A percentile compares a stretch with the other conserved stretches of the same genome.
These are phyloP conservation scores for Hemicrepidius hirtus DNA, from an alignment of 2,888 invertebrate species.

Conservation along the genomic window DNA sequence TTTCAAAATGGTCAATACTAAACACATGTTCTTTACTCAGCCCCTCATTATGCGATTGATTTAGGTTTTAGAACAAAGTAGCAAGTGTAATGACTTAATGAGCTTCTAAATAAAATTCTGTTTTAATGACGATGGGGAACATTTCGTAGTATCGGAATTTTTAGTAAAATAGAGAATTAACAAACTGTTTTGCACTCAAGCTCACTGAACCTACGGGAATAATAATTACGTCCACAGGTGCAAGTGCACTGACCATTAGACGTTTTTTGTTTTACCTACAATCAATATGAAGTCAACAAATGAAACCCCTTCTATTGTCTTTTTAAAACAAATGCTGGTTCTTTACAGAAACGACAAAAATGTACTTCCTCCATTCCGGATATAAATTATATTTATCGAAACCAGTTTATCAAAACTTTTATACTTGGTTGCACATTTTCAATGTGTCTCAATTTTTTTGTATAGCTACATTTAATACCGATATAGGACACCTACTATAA, in stretches of 20 bases:
- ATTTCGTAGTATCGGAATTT: no score
- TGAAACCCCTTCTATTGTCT: conserved; percentile 8
- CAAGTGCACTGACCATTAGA: conserved; percentile 13
- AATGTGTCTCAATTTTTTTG: no score
- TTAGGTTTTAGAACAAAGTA: no score
- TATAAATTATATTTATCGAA: neutral
- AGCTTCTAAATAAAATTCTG: no score
- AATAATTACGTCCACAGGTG: conserved; percentile 7
- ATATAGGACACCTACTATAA: no score
- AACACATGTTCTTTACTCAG: no score
- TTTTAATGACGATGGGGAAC: no score
- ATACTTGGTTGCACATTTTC: no score
- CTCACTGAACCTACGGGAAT: neutral
- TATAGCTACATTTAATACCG: no score
- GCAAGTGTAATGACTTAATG: no score
- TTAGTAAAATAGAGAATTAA: neutral
- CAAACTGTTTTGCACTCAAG: neutral
- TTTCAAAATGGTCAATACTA: no score
- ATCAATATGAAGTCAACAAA: conserved; percentile 12
- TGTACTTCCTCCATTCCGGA: neutral
- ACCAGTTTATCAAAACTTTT: neutral
- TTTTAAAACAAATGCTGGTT: conserved; percentile 1
- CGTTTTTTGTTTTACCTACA: neutral
- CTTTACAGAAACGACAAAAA: neutral
- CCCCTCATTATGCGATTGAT: no score